These are phyloP conservation scores for Ceratotherium simum DNA, from an alignment of 2,113 vertebrate genomes.

Conservation along the genomic window DNA sequence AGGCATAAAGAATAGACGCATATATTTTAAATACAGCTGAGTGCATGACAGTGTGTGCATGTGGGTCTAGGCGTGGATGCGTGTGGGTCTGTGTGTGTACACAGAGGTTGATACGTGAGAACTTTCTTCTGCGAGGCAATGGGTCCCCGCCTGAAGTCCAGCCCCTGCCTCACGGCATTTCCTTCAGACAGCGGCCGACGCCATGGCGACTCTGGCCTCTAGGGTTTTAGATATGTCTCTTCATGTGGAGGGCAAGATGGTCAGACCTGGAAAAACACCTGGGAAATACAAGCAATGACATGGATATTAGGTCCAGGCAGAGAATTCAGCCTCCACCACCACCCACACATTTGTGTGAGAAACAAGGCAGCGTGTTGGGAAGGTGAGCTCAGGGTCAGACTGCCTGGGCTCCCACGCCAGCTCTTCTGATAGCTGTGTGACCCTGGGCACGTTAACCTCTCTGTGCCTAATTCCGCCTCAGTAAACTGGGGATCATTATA, in stretches of 20 bases:
- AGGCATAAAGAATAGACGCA: slow-evolving; percentile 88
- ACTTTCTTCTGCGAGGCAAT: slow-evolving; percentile 86
- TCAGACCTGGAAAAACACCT: slow-evolving; percentile 99
- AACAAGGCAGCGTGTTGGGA: neutral
- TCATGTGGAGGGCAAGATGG: slow-evolving; percentile 98
- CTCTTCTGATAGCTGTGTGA: neutral
- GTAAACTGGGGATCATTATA: neutral
- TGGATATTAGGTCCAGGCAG: slow-evolving; percentile 27
- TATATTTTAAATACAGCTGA: slow-evolving; percentile 85
- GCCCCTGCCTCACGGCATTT: slow-evolving; percentile 81
- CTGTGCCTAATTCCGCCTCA: neutral
- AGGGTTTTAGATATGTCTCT: slow-evolving; percentile 94
- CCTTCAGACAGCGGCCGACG: slow-evolving; percentile 76
- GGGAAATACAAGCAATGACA: slow-evolving; percentile 82
- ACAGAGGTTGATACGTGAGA: slow-evolving; percentile 87
- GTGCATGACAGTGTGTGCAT: slow-evolving; percentile 86
- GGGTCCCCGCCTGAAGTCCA: slow-evolving; percentile 83
- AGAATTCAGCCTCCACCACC: neutral
- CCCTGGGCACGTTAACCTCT: neutral
- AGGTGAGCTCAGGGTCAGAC: neutral
- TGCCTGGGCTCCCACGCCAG: neutral
- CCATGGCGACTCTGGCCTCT: slow-evolving; percentile 75
- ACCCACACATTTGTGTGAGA: neutral
- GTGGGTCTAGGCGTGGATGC: slow-evolving; percentile 69
- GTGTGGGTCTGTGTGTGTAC: slow-evolving; percentile 84